These are phyloP conservation scores for Sebastes steindachneri DNA, from an alignment of 2,797 vertebrate genomes.

Conservation along the genomic window DNA sequence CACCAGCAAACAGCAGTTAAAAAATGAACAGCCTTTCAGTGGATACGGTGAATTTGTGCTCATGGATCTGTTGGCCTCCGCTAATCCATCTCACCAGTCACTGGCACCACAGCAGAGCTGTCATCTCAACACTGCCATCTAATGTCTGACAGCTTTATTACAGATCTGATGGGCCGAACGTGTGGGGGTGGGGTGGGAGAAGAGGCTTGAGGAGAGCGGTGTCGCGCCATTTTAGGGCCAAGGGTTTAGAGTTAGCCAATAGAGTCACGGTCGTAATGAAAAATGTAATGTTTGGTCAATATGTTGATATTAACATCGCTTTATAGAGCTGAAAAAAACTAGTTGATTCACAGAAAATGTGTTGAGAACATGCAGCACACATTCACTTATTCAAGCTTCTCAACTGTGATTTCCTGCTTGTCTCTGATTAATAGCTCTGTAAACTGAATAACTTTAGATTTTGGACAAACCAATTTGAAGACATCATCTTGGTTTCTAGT, in stretches of 20 bases:
- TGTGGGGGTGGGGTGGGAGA: background rate
- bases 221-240: slow-evolving; percentile 3
- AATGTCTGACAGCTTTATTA: slow-evolving; percentile 64
- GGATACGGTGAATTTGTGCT: slow-evolving; percentile 64
- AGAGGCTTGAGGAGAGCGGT: background rate
- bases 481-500: background rate
- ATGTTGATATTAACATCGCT: background rate
- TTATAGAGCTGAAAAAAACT: background rate
- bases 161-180: slow-evolving; percentile 29
- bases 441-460: background rate
- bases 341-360: background rate
- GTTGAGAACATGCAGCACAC: background rate
- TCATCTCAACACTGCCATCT: slow-evolving; percentile 82
- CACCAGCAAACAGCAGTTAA: slow-evolving; percentile 46
- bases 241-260: background rate
- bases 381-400: background rate
- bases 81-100: slow-evolving; percentile 54
- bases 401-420: background rate
- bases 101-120: slow-evolving; percentile 18
- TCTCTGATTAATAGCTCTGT: background rate
- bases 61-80: slow-evolving; percentile 56
- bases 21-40: slow-evolving; percentile 53
- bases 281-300: background rate
- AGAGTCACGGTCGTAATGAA: background rate
- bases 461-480: background rate